Conservation (phyloP, 2,113 vertebrate genomes). For the Xenus cinereus region DNA sequence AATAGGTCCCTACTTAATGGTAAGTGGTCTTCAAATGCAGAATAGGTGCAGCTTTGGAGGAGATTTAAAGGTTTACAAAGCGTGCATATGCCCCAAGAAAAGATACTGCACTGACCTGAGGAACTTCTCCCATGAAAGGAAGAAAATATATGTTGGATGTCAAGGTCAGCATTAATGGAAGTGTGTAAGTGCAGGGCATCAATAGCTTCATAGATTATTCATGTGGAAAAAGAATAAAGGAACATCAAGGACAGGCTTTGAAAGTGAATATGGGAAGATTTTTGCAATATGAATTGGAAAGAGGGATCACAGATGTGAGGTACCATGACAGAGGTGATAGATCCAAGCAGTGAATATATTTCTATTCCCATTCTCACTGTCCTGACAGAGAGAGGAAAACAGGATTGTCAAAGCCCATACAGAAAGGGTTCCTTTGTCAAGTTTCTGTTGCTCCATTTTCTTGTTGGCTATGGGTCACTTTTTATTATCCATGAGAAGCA, state of each 20-base stretch:
- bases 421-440: not conserved
- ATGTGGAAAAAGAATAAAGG: constrained; percentile 17
- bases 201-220: constrained; percentile 35
- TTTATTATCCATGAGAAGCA: constrained; percentile 20
- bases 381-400: not conserved
- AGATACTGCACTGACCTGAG: not conserved
- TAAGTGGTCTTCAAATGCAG: not conserved
- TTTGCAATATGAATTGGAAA: not conserved
- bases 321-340: not conserved
- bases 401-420: not conserved
- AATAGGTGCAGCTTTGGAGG: not conserved
- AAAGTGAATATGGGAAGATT: not conserved
- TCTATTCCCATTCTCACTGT: not conserved
- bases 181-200: not conserved
- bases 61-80: not conserved
- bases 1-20: not conserved
- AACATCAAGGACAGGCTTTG: not conserved
- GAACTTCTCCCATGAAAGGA: not conserved
- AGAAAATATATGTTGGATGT: constrained; percentile 1
- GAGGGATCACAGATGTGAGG: not conserved
- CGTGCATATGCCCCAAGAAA: not conserved
- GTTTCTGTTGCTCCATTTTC: not conserved
- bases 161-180: constrained; percentile 21
- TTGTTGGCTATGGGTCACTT: constrained; percentile 8
- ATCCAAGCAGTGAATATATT: not conserved